phyloP scores from a whole-genome alignment of 2,888 invertebrate species.

The Chesias legatella region DNA sequence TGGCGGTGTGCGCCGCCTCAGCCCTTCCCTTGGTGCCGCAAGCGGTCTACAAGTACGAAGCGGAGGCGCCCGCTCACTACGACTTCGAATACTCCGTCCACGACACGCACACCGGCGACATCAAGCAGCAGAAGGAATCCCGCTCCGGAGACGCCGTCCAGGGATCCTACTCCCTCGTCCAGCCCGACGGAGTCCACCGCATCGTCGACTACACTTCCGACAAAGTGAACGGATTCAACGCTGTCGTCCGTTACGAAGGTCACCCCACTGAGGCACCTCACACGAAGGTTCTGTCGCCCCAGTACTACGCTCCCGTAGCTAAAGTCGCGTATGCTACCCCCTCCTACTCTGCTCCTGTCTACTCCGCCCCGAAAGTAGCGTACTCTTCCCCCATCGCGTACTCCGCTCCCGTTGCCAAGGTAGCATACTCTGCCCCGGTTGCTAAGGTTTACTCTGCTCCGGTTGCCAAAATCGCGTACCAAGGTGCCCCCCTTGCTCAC shows the following conservation, averaged over 20 bases:
- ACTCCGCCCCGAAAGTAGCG: conserved; percentile 25
- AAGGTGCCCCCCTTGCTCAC: conserved; percentile 44
- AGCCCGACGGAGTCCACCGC: conserved; percentile 68
- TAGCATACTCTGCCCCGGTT: conserved; percentile 33
- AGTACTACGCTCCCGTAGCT: conserved; percentile 29
- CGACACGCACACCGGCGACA: conserved; percentile 65
- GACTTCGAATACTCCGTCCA: conserved; percentile 70
- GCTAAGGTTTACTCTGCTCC: conserved; percentile 43
- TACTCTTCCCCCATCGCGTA: conserved; percentile 26
- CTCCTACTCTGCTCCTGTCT: conserved; percentile 31
- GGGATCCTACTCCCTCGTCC: conserved; percentile 71
- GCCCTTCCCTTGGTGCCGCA: conserved; percentile 42
- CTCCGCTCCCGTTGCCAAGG: conserved; percentile 35
- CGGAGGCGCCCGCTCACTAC: conserved; percentile 63
- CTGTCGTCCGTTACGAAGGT: conserved; percentile 67
- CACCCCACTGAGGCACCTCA: conserved; percentile 44
- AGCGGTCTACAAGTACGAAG: conserved; percentile 49
- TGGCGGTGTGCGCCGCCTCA: conserved; percentile 37
- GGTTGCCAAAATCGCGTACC: conserved; percentile 34
- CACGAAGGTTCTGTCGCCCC: conserved; percentile 39
- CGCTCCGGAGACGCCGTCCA: conserved; percentile 67
- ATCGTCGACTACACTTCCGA: conserved; percentile 72
- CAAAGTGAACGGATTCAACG: conserved; percentile 68
- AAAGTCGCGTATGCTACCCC: conserved; percentile 31
- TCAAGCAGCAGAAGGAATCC: conserved; percentile 69